Evolutionary conservation across 2,797 vertebrate genomes (phyloP), one percentile per base, ranked within the genome.

Genomic region (Paramormyrops hopkinsi): DNA sequence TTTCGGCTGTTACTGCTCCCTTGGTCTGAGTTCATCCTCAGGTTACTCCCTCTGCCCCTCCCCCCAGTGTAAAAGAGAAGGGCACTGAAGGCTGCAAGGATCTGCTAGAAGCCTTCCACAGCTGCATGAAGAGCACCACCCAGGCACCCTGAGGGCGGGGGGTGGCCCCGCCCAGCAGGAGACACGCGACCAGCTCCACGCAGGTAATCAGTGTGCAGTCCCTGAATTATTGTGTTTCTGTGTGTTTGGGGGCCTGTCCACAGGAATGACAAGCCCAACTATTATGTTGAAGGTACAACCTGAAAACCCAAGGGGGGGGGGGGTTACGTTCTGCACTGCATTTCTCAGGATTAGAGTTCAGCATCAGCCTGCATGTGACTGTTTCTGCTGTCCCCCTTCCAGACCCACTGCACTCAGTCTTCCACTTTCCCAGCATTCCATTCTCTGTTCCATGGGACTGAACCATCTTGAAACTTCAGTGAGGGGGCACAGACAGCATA

Each of bases 351-450:
- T 50, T 48, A 29, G 48, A 51, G 17, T 6, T 22, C n/a, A 86
- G 22, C 25, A n/a, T 85, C 50, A 46, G 82, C 48, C 46, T 50
- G 48, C n/a, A 84, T 69, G 7, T 53, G 48, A 86, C 46, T 37
- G 29, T 87, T 17, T 59, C 19, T 29, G 53, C 29, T 69, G n/a
- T 8, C 14, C 3, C 1, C 87, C n/a, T 83, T 86, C 44, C 91
- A 95, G 95, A 93, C 95, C 94, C 92, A 94, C 94, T 94, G 94
- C 95, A 95, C 95, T 95, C 94, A 95, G 93, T 94, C 95, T 94
- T 95, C 92, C 92, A 90, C 92, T 93, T 94, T 96, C 95, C 95
- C 96, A 94, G 94, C 94, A 96, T 96, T 96, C 95, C 95, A 94
- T 94, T 94, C 93, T 94, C 93, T 94, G 94, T 93, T 93, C 92